Percentiles rank a stretch among this genome's conserved stretches.
Evolutionary conservation across 2,888 invertebrate species (phyloP).

Genomic region (Pantelozetes paolii): DNA sequence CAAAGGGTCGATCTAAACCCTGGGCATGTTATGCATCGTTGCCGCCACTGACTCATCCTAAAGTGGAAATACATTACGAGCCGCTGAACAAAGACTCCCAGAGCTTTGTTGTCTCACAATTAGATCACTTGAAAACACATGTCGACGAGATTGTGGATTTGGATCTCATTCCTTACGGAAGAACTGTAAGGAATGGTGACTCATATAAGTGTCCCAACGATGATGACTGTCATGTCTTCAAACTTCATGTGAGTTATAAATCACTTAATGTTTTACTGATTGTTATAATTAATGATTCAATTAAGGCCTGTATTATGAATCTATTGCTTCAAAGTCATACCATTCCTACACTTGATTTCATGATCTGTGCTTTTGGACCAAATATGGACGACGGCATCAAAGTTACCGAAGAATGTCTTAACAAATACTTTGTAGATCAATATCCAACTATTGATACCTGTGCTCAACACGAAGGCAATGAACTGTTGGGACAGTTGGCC

Average conservation of each 20-base stretch:
- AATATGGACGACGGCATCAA: background rate
- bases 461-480: background rate
- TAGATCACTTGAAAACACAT: slow-evolving; percentile 28
- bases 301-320: slow-evolving; percentile 34
- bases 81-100: background rate
- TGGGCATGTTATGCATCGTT: slow-evolving; percentile 28
- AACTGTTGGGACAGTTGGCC: background rate
- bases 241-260: slow-evolving; percentile 34
- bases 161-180: slow-evolving; percentile 30
- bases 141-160: slow-evolving; percentile 11
- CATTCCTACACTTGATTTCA: background rate
- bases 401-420: slow-evolving; percentile 36
- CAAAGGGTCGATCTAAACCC: slow-evolving; percentile 35
- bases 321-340: background rate
- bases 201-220: slow-evolving; percentile 12
- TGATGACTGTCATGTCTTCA: slow-evolving; percentile 10
- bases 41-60: background rate
- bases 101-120: slow-evolving; percentile 19
- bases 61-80: slow-evolving; percentile 29
- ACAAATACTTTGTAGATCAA: slow-evolving; percentile 12
- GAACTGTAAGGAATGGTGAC: background rate
- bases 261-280: background rate
- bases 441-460: slow-evolving; percentile 14
- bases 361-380: slow-evolving; percentile 22
- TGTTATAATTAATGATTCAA: too few relatives aligned